Conservation (phyloP, 35 echinoderm and acorn worm species). For the Chiridota heheva region DNA sequence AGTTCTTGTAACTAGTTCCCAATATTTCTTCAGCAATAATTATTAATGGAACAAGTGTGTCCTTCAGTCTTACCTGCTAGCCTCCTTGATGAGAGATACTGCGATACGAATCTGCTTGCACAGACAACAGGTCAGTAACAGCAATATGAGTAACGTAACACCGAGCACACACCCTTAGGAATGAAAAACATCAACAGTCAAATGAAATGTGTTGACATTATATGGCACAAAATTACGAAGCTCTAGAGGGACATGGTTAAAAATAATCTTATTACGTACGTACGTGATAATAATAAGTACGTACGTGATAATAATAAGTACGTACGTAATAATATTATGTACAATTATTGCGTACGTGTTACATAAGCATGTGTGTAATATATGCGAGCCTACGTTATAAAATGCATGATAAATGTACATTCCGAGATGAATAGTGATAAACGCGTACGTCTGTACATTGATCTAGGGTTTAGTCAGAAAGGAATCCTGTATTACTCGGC, state of each 20-base stretch:
- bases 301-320: background rate
- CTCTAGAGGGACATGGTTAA: background rate
- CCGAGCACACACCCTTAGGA: slow-evolving; percentile 58
- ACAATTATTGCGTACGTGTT: too few relatives aligned
- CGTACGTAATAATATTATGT: background rate
- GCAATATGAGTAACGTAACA: slow-evolving; percentile 48
- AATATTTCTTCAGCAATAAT: background rate
- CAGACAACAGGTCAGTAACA: slow-evolving; percentile 63
- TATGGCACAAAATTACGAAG: background rate
- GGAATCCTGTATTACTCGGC: too few relatives aligned
- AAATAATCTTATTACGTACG: background rate
- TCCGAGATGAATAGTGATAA: too few relatives aligned
- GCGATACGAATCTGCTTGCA: slow-evolving; percentile 80
- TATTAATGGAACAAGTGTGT: background rate
- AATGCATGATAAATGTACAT: too few relatives aligned
- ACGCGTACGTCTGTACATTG: too few relatives aligned
- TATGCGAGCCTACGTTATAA: too few relatives aligned
- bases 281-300: background rate
- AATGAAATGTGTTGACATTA: background rate
- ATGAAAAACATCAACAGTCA: background rate
- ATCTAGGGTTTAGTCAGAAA: too few relatives aligned
- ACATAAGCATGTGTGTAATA: too few relatives aligned
- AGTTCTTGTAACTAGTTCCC: background rate
- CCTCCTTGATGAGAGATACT: slow-evolving; percentile 77
- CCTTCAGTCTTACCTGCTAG: slow-evolving; percentile 87